Base-by-base conservation (phyloP, 2,888 invertebrate species). In the Cosmorhoe ocellata region DNA sequence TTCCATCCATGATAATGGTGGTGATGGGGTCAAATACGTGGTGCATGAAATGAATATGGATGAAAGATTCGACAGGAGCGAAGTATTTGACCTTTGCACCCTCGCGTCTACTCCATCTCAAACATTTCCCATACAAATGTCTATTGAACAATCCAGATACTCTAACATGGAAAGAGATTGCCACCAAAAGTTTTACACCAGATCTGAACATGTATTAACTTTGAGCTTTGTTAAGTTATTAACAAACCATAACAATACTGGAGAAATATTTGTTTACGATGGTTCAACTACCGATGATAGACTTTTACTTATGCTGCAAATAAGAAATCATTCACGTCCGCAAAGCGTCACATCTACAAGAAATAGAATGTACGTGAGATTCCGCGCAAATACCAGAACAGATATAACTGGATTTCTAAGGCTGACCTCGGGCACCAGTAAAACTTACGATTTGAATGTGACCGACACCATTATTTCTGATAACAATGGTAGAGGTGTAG, bases 401-500 rank as follows among this genome's bases (percentile, higher is more conserved):
- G 94, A 94, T 72, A 92, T 95, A 54, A 91, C 95, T 36, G 94
- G 96, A 10, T 97, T 95, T 67, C 88, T 98, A 68, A 91, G 95
- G 62, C 80, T 98, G 30, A 94, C 95, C 5, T 95, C 97, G 0
- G 96, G 95, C 4, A 89, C 92, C 24, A 92, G 94, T 75, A 93
- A 96, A 90, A 93, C 94, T 18, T 97, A 95, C 76, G 98, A 99
- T 79, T 88, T 99, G 45, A 96, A 96, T 67, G 92, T 99, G 11
- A 95, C 95, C 0, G 94, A 96, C 68, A 95, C 97, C 1, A 93
- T 94, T 27, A 93, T 99, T 51, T 93, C 94, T 1, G 95, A 96
- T 76, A 99, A 99, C 84, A 95, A 95, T 63, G 99, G 99, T 0
- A 94, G 98, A 74, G 99, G 99, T n/a, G 93, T 99, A 41, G 96